Evolutionary conservation across 1,140 invertebrate genomes (phyloP).

Genomic region (Bombus turneri): DNA sequence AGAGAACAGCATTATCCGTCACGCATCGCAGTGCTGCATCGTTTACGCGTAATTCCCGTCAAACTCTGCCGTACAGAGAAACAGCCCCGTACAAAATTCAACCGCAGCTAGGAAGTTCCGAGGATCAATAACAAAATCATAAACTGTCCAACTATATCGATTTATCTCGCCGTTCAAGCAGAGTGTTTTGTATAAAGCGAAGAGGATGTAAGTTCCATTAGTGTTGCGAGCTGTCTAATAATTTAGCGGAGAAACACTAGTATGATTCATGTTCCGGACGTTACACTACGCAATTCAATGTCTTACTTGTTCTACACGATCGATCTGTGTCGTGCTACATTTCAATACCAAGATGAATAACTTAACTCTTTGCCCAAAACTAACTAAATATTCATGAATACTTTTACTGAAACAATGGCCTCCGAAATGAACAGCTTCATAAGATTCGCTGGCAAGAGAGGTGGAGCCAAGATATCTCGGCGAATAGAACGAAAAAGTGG

Average conservation of each 20-base stretch:
- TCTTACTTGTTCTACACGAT: not conserved
- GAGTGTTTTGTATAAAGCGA: not conserved
- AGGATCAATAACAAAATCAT: no score
- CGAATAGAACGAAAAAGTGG: not conserved
- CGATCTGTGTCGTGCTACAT: not conserved
- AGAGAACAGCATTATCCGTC: no score
- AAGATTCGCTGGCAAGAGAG: not conserved
- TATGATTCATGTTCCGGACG: not conserved
- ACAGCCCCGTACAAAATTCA: no score
- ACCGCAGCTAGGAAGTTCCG: no score
- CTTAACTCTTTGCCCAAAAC: not conserved
- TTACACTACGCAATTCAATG: not conserved
- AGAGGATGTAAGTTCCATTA: not conserved
- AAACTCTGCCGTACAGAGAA: no score
- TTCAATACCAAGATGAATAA: not conserved
- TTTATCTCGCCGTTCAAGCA: not conserved
- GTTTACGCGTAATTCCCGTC: no score
- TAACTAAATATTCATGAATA: not conserved
- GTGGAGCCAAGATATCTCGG: not conserved
- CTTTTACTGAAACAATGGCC: not conserved
- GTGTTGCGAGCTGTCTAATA: not conserved
- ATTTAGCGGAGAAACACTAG: not conserved
- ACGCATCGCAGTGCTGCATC: no score
- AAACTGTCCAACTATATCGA: no score
- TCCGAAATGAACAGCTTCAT: not conserved